Base-by-base conservation (phyloP, 1,140 invertebrate genomes). In the Planococcus citri region DNA sequence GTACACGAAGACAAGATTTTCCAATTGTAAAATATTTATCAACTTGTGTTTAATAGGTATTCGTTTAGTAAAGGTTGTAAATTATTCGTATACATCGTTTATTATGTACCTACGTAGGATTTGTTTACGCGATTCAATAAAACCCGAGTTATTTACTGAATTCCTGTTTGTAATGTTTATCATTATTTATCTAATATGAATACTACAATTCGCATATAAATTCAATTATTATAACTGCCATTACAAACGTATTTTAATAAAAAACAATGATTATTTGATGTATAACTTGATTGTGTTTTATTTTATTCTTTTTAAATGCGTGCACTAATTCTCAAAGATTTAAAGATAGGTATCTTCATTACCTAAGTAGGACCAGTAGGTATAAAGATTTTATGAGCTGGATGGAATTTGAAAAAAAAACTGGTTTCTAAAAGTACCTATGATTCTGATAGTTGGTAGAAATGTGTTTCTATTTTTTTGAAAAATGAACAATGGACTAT, bases 211-310 rank as follows among this genome's bases (percentile, higher is more conserved):
- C 17, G 41, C 41, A 51, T 51, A 51, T 51, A 51, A 51, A 51
- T 51, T 51, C 41, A 51, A 51, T 51, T 51, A 51, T 51, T 51
- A 20, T 51, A 51, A 51, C 41, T 51, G 41, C 41, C 41, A 51
- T 51, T 51, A 51, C 41, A 51, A 51, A 51, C 41, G 41, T 51
- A 51, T 51, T 51, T 51, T 51, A 51, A 51, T 51, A 51, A 51
- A 51, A 51, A 51, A 51, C 41, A 51, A 51, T 51, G 17, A 51
- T 51, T 51, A 51, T 51, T 51, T 51, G n/a, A 51, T 51, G 41
- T 51, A 17, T 51, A 20, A 51, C 41, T n/a, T 2, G 17, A 51
- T 51, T 20, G 12, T 14, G 4, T 51, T 14, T 17, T 51, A 17
- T 51, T 37, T 37, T 37, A 37, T 37, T 37, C 33, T 6, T 37